Percentiles rank a stretch among this genome's conserved stretches.
Evolutionary conservation across 2,888 invertebrate species (phyloP).

Genomic region (Cephus pygmeus): DNA sequence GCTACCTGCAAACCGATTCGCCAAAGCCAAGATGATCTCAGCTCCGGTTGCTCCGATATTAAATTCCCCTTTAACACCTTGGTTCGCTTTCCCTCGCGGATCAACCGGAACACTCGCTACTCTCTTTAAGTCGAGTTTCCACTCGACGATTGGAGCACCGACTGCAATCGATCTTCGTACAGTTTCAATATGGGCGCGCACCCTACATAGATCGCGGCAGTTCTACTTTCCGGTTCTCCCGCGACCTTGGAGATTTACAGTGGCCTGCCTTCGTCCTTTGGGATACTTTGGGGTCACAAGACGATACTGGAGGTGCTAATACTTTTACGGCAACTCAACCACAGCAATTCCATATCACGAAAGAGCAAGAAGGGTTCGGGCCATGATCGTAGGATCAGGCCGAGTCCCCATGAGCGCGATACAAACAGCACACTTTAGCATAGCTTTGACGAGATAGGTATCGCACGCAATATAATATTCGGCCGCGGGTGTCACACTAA

Average conservation of each 20-base stretch:
- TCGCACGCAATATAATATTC: conserved; percentile 36
- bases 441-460: conserved; percentile 17
- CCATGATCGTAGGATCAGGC: background rate
- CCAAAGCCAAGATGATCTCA: conserved; percentile 40
- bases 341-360: conserved; percentile 2
- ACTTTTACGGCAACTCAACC: background rate
- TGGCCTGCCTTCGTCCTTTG: background rate
- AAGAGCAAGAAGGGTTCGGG: background rate
- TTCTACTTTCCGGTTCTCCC: background rate
- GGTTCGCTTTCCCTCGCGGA: background rate
- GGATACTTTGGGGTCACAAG: background rate
- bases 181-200: background rate
- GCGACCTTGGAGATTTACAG: background rate
- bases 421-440: conserved; percentile 9
- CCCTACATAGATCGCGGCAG: background rate
- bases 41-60: conserved; percentile 58
- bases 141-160: background rate
- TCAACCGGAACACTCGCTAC: background rate
- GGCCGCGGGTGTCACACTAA: conserved; percentile 34
- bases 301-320: background rate
- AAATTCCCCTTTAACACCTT: conserved; percentile 42
- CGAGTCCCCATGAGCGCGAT: background rate
- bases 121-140: conserved; percentile 1
- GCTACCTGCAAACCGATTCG: conserved; percentile 49
- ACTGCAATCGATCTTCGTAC: background rate